A percentile compares a stretch with the other conserved stretches of the same genome.
These are phyloP conservation scores for Lingula anatina DNA, from an alignment of 2,888 invertebrate species.

Conservation along the genomic window DNA sequence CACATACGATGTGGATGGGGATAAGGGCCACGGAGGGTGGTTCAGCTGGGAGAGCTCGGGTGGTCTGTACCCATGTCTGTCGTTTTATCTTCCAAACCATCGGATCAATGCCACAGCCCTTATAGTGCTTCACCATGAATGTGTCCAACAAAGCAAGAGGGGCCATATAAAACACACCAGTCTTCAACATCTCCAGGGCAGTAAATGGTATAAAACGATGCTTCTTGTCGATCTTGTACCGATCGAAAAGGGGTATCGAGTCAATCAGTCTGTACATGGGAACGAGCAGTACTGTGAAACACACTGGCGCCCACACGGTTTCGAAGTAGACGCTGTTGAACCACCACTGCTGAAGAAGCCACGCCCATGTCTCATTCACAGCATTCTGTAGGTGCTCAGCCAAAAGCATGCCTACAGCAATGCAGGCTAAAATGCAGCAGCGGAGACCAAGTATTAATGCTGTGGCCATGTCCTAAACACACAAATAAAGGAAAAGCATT, in stretches of 20 bases:
- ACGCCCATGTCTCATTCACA: constrained; percentile 16
- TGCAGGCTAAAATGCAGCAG: no score
- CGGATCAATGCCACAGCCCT: constrained; percentile 26
- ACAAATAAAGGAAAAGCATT: no score
- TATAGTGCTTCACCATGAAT: constrained; percentile 32
- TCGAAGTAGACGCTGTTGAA: constrained; percentile 41
- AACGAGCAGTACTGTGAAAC: constrained; percentile 21
- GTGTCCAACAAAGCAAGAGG: constrained; percentile 35
- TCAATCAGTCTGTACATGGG: constrained; percentile 21
- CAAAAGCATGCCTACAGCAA: no score
- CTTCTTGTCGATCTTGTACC: constrained; percentile 26
- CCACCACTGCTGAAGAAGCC: constrained; percentile 14
- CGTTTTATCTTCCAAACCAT: constrained; percentile 18
- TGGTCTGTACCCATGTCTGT: constrained; percentile 23
- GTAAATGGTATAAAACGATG: constrained; percentile 19
- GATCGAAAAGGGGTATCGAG: constrained; percentile 20
- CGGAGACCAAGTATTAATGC: no score
- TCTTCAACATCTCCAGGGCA: constrained; percentile 10
- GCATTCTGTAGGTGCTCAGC: constrained; percentile 11
- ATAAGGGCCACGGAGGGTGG: constrained; percentile 23
- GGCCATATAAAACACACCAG: constrained; percentile 22
- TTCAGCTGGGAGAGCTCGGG: constrained; percentile 24
- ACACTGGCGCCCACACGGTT: constrained; percentile 28
- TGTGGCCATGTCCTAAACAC: no score
- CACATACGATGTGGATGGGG: constrained; percentile 20